These are phyloP conservation scores for Solenopsis fugax DNA, from an alignment of 1,140 invertebrate species.

Conservation along the genomic window DNA sequence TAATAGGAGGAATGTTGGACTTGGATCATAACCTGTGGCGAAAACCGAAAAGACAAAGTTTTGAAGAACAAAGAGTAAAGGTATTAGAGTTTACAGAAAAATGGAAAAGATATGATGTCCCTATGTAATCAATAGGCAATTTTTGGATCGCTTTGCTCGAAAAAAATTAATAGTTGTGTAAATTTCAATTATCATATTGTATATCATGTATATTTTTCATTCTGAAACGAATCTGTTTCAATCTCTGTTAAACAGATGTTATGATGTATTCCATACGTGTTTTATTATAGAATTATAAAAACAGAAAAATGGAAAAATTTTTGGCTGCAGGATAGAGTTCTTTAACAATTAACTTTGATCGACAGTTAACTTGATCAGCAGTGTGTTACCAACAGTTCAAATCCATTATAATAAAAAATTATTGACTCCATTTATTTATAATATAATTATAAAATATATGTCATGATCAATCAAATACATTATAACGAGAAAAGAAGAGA, in stretches of 20 bases:
- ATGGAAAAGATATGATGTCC: conserved; percentile 90
- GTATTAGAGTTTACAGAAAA: conserved; percentile 89
- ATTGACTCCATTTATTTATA: too few species aligned
- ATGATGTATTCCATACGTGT: too few species aligned
- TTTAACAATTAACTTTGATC: too few species aligned
- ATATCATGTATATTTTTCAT: not conserved
- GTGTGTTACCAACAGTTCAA: too few species aligned
- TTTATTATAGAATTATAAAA: too few species aligned
- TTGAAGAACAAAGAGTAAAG: conserved; percentile 91
- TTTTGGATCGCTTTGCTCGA: not conserved
- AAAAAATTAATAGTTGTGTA: not conserved
- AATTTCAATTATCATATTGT: not conserved
- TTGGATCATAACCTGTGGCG: conserved; percentile 94
- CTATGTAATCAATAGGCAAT: conserved; percentile 52
- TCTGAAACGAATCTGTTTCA: not conserved
- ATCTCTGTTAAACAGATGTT: not conserved
- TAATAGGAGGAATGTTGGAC: conserved; percentile 97
- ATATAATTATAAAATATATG: too few species aligned
- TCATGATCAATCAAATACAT: too few species aligned
- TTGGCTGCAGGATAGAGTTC: too few species aligned
- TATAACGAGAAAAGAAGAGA: too few species aligned
- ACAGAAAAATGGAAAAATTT: too few species aligned
- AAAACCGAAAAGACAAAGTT: conserved; percentile 91
- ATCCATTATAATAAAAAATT: too few species aligned
- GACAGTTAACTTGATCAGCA: too few species aligned